Evolutionary conservation across 2,797 vertebrate species (phyloP).

Genomic region (Thalassophryne amazonica): DNA sequence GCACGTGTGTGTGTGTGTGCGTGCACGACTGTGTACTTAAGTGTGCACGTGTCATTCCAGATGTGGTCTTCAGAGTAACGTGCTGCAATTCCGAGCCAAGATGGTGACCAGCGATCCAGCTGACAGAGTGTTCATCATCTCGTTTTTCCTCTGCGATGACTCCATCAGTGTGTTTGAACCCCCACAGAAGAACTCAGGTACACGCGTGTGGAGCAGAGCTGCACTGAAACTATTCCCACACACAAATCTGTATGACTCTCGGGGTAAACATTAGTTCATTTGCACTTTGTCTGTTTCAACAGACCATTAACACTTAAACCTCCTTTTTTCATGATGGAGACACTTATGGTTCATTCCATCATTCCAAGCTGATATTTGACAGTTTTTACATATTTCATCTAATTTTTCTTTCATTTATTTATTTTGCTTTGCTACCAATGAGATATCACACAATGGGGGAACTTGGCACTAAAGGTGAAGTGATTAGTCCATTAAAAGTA

Average conservation of each 20-base stretch:
- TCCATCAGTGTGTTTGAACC: slow-evolving; percentile 85
- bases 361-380: too few species aligned
- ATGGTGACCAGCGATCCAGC: slow-evolving; percentile 69
- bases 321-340: too few species aligned
- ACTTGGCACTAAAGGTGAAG: too few species aligned
- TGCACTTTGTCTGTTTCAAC: slow-evolving; percentile 24
- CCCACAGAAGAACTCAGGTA: slow-evolving; percentile 85
- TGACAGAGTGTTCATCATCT: slow-evolving; percentile 82
- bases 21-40: background rate
- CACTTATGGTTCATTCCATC: too few species aligned
- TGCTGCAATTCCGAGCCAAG: slow-evolving; percentile 82
- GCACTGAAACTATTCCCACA: background rate
- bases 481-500: too few species aligned
- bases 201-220: background rate
- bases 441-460: too few species aligned
- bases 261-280: slow-evolving; percentile 8
- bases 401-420: too few species aligned
- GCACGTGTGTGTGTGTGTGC: background rate
- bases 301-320: too few species aligned
- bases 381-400: too few species aligned
- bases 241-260: slow-evolving; percentile 23
- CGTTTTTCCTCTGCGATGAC: slow-evolving; percentile 85
- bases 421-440: too few species aligned
- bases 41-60: slow-evolving; percentile 47
- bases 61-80: slow-evolving; percentile 79